A percentile compares a stretch with the other conserved stretches of the same genome.
phyloP scores from a whole-genome alignment of 2,113 vertebrate species.

The Litocranius walleri region DNA sequence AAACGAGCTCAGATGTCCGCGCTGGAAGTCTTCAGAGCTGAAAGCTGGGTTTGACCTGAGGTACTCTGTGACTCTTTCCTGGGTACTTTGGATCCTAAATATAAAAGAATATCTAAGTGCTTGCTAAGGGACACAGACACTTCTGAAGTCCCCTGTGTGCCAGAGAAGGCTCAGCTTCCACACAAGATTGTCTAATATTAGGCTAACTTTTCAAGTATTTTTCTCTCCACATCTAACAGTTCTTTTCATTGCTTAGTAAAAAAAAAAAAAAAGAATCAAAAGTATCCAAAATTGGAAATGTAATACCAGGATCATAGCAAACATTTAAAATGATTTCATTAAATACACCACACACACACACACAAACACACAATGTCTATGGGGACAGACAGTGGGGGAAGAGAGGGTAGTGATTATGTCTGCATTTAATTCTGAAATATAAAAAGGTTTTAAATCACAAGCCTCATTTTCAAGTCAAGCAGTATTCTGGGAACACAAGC shows the following conservation, averaged over 20 bases:
- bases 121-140: conserved; percentile 26
- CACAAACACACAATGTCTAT: not conserved
- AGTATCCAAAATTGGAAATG: not conserved
- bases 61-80: not conserved
- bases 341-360: not conserved
- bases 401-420: not conserved
- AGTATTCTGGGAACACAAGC: not conserved
- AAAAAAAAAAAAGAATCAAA: not conserved
- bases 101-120: conserved; percentile 21
- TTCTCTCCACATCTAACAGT: not conserved
- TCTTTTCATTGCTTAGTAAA: not conserved
- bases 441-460: not conserved
- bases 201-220: not conserved
- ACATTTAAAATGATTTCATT: not conserved
- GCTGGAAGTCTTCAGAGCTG: conserved; percentile 38
- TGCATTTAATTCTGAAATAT: conserved; percentile 1
- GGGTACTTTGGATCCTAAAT: conserved; percentile 10
- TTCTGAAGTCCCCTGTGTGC: conserved; percentile 32
- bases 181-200: not conserved
- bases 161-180: conserved; percentile 25
- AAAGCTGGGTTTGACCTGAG: conserved; percentile 64
- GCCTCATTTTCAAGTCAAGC: conserved; percentile 11
- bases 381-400: too few species aligned
- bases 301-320: conserved; percentile 10
- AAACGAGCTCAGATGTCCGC: not conserved